A percentile compares a stretch with the other conserved stretches of the same genome.
Conservation (phyloP, 2,888 invertebrate genomes). For the Metalampra italica region DNA sequence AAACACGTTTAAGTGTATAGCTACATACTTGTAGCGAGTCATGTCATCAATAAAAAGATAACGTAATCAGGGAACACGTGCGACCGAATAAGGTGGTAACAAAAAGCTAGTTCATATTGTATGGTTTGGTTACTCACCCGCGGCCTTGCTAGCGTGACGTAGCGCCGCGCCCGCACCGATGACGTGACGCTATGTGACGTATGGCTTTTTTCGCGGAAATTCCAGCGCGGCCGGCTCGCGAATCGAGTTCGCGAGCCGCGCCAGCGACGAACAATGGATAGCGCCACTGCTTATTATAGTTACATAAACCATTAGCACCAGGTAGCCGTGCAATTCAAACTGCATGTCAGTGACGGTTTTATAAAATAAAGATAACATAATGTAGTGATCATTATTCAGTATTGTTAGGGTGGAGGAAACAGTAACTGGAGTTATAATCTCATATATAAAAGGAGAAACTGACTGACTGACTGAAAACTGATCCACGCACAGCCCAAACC, state of each 20-base stretch:
- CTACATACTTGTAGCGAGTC: not conserved
- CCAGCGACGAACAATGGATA: constrained; percentile 25
- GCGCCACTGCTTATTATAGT: not conserved
- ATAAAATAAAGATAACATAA: too few species aligned
- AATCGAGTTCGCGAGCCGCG: not conserved
- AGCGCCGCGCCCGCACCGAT: constrained; percentile 33
- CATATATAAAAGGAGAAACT: too few species aligned
- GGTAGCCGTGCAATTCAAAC: too few species aligned
- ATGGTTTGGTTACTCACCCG: constrained; percentile 20
- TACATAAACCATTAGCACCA: too few species aligned
- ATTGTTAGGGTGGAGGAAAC: too few species aligned
- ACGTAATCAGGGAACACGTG: constrained; percentile 11
- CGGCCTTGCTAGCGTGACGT: constrained; percentile 65
- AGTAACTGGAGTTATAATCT: too few species aligned
- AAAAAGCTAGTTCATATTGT: constrained; percentile 24
- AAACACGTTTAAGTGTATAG: too few species aligned
- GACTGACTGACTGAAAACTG: too few species aligned
- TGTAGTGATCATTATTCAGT: too few species aligned
- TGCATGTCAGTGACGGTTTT: too few species aligned
- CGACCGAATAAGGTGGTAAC: constrained; percentile 40
- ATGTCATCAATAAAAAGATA: not conserved
- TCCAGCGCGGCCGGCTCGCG: constrained; percentile 59
- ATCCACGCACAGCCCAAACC: too few species aligned
- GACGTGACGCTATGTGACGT: constrained; percentile 60
- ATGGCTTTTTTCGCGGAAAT: constrained; percentile 71